Evolutionary conservation across 2,888 invertebrate species (phyloP).

Genomic region (Gibbula magus): DNA sequence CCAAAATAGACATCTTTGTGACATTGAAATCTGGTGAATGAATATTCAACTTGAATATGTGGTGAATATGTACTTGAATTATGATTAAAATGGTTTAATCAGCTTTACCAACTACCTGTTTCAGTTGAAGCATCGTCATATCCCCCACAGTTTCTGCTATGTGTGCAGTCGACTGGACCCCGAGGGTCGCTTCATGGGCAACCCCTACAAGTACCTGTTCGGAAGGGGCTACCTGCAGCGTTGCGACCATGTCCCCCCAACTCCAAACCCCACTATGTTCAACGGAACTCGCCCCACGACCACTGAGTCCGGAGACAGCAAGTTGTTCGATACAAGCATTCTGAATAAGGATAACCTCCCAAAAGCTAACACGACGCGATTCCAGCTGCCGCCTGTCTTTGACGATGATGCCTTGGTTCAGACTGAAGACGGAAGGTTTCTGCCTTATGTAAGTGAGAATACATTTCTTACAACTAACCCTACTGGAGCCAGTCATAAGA

Average conservation of each 20-base stretch:
- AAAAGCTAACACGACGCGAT: not conserved
- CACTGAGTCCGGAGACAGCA: not conserved
- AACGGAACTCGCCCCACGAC: not conserved
- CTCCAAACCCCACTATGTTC: constrained; percentile 47
- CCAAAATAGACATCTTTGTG: too few species aligned
- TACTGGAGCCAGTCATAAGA: not conserved
- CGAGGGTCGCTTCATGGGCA: constrained; percentile 43
- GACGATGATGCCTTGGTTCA: not conserved
- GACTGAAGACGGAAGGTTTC: not conserved
- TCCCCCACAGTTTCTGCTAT: constrained; percentile 52
- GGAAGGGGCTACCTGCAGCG: constrained; percentile 47
- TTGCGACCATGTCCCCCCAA: constrained; percentile 51
- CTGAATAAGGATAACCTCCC: not conserved
- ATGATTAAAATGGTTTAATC: too few species aligned
- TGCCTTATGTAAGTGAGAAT: constrained; percentile 35
- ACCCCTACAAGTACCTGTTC: constrained; percentile 53
- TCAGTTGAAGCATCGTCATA: constrained; percentile 47
- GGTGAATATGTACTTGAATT: too few species aligned
- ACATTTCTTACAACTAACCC: constrained; percentile 31
- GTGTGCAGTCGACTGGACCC: constrained; percentile 56
- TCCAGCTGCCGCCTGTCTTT: constrained; percentile 29
- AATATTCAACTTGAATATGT: too few species aligned
- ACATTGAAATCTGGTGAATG: too few species aligned
- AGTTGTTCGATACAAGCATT: not conserved
- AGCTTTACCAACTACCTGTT: too few species aligned